Evolutionary conservation across 2,113 vertebrate species (phyloP).

Genomic region (Xiphias gladius): DNA sequence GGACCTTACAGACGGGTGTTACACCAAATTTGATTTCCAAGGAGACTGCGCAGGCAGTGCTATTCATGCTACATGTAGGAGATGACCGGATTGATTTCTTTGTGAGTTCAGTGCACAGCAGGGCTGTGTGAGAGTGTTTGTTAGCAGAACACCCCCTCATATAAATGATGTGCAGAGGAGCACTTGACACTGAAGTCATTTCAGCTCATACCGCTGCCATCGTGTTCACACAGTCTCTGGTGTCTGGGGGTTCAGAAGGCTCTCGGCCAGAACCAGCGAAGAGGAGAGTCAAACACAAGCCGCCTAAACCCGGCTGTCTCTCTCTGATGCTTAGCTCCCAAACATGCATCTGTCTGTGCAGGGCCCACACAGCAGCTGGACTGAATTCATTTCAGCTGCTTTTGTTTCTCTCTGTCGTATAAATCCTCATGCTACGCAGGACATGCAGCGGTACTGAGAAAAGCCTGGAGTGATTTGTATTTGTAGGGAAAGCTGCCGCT

Average conservation of each 20-base stretch:
- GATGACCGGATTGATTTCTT: background rate
- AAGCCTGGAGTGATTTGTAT: slow-evolving; percentile 14
- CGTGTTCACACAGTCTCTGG: background rate
- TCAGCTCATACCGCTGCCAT: background rate
- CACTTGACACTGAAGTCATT: slow-evolving; percentile 14
- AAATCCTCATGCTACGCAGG: background rate
- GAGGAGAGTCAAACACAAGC: too few species aligned
- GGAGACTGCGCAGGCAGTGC: too few species aligned
- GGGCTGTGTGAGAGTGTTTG: background rate
- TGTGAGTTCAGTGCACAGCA: background rate
- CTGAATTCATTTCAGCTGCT: slow-evolving; percentile 37
- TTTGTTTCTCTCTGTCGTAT: slow-evolving; percentile 2
- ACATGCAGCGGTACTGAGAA: slow-evolving; percentile 10
- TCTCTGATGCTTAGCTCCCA: too few species aligned
- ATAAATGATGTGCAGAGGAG: background rate
- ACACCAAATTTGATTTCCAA: too few species aligned
- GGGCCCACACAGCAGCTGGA: slow-evolving; percentile 8
- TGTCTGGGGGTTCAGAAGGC: slow-evolving; percentile 2
- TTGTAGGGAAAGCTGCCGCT: slow-evolving; percentile 17
- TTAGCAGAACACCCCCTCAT: background rate
- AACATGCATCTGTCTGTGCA: background rate
- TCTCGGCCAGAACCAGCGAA: slow-evolving; percentile 40
- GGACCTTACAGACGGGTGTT: too few species aligned
- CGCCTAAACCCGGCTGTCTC: too few species aligned
- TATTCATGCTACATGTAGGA: background rate